Percentiles rank a stretch among this genome's conserved stretches.
phyloP scores from a whole-genome alignment of 2,888 invertebrate genomes.

The Pristionchus maxplancki region DNA sequence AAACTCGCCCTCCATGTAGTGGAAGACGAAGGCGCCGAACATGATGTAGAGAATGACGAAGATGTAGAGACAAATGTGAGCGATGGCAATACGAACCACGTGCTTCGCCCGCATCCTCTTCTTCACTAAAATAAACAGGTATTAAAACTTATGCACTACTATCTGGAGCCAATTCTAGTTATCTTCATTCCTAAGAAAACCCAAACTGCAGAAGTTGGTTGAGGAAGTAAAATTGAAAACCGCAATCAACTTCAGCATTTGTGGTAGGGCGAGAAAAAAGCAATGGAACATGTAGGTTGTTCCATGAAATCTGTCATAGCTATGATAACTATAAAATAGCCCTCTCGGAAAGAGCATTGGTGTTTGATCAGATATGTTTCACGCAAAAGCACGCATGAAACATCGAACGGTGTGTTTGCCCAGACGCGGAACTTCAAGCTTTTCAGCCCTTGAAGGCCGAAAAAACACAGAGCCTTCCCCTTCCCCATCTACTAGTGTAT shows the following conservation, averaged over 20 bases:
- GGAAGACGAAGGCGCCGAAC: conserved; percentile 63
- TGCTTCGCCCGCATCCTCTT: conserved; percentile 48
- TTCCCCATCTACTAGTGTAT: neutral
- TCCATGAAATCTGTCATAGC: neutral
- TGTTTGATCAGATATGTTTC: neutral
- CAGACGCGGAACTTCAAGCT: neutral
- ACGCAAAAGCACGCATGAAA: neutral
- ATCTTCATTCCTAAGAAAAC: neutral
- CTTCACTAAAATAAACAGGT: neutral
- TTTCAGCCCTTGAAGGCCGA: neutral
- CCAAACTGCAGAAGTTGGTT: neutral
- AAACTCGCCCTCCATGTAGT: conserved; percentile 50
- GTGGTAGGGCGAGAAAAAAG: neutral
- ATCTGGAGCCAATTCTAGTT: neutral
- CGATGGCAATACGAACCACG: conserved; percentile 65
- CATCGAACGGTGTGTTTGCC: neutral
- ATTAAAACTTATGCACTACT: neutral
- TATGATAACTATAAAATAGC: neutral
- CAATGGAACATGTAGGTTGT: neutral
- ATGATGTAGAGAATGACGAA: conserved; percentile 73
- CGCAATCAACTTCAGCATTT: neutral
- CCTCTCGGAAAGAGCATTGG: neutral
- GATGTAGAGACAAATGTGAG: conserved; percentile 71
- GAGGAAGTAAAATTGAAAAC: neutral
- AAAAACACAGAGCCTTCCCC: neutral